phyloP scores from a whole-genome alignment of 2,888 invertebrate species.

The Cantharis nigra region DNA sequence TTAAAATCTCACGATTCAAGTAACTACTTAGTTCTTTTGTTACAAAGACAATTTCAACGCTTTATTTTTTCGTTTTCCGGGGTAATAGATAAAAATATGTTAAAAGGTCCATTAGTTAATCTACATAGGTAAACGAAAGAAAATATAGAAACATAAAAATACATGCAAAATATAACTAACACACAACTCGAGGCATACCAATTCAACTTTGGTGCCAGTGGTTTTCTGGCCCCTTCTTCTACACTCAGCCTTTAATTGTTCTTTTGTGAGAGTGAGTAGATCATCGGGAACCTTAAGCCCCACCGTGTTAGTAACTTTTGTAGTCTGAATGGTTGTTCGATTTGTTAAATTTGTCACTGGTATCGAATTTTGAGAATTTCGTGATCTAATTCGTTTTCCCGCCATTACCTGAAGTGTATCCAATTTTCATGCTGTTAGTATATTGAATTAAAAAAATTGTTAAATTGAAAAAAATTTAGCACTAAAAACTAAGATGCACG shows the following conservation, averaged over 20 bases:
- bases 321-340: constrained; percentile 18
- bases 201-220: constrained; percentile 71
- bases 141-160: neutral
- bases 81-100: neutral
- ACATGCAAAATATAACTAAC: constrained; percentile 10
- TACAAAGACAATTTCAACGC: neutral
- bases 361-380: constrained; percentile 31
- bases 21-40: neutral
- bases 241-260: constrained; percentile 70
- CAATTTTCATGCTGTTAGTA: constrained; percentile 32
- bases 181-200: constrained; percentile 59
- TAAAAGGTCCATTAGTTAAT: neutral
- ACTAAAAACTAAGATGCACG: neutral
- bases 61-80: neutral
- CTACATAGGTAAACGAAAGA: neutral
- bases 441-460: constrained; percentile 13
- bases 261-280: constrained; percentile 67
- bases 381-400: constrained; percentile 31
- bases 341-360: constrained; percentile 31
- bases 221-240: constrained; percentile 71
- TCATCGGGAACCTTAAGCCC: constrained; percentile 45
- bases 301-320: constrained; percentile 25
- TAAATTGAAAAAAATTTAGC: neutral
- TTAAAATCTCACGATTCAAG: neutral
- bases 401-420: constrained; percentile 29